A percentile compares a stretch with the other conserved stretches of the same genome.
phyloP scores from a whole-genome alignment of 2,888 invertebrate species.

The Erebia aethiops region DNA sequence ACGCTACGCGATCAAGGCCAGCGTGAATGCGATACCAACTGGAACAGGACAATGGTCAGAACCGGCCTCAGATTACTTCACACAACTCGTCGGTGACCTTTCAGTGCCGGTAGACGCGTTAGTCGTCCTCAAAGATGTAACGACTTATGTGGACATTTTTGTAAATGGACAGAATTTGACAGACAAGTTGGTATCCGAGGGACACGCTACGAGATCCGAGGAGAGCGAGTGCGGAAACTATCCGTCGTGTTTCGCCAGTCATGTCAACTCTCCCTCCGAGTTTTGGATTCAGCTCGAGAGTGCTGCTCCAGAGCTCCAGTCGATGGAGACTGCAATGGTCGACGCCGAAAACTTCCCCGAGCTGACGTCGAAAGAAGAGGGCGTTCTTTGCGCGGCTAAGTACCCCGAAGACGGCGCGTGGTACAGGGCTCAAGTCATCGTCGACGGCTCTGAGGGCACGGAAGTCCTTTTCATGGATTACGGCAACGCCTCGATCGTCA shows the following conservation, averaged over 20 bases:
- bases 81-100: slow-evolving; percentile 74
- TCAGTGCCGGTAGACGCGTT: slow-evolving; percentile 76
- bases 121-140: slow-evolving; percentile 83
- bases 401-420: slow-evolving; percentile 86
- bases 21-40: slow-evolving; percentile 86
- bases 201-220: slow-evolving; percentile 81
- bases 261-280: slow-evolving; percentile 88
- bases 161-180: slow-evolving; percentile 84
- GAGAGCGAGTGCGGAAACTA: slow-evolving; percentile 78
- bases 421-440: slow-evolving; percentile 86
- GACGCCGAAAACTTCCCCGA: slow-evolving; percentile 81
- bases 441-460: slow-evolving; percentile 80
- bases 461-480: slow-evolving; percentile 87
- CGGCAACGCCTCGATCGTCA: slow-evolving; percentile 84
- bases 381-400: slow-evolving; percentile 85
- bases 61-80: slow-evolving; percentile 83
- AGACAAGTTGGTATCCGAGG: slow-evolving; percentile 83
- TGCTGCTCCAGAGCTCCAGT: slow-evolving; percentile 79
- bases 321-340: slow-evolving; percentile 82
- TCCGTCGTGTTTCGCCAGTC: slow-evolving; percentile 88
- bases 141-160: slow-evolving; percentile 86
- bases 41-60: slow-evolving; percentile 86
- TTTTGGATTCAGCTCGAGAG: slow-evolving; percentile 91
- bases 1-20: slow-evolving; percentile 84
- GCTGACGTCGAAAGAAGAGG: slow-evolving; percentile 72